Base-by-base conservation (phyloP, 2,888 invertebrate species). In the Dryadula phaetusa region DNA sequence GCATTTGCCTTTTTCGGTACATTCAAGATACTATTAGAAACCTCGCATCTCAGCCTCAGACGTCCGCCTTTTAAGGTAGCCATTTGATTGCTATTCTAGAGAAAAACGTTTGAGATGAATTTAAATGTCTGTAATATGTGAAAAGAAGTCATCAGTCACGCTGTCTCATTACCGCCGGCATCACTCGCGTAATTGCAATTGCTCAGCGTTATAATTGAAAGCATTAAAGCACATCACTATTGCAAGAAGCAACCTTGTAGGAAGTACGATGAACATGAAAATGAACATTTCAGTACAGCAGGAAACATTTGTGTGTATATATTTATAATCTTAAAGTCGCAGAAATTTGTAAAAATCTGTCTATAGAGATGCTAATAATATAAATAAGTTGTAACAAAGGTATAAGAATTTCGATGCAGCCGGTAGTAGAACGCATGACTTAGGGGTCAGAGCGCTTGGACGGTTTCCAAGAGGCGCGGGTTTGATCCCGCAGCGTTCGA, bases 1-100 rank as follows among this genome's bases (percentile, higher is more conserved):
- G 53, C 46, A 37, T 53, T 28, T 32, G 28, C 44, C 12, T 54
- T 62, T 66, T 62, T 54, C 54, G 25, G 47, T 7, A n/a, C 54
- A 40, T 56, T 22, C 47, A 14, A 22, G 6, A 20, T 37, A 25
- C 28, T 54, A 66, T 66, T 56, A 62, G 66, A 62, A 42, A 56
- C 20, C 56, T 62, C n/a, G 22, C 16, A 46, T 25, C 16, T 12
- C 16, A 32, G 28, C 16, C 8, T 8, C n/a, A 14, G 37, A 22
- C 56, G 34, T n/a, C 8, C 18, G 40, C 44, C 32, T 25, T 54
- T 37, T 40, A 56, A 56, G 56, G 56, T 32, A 37, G 12, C 37
- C 54, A 62, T 66, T 56, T 49, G 46, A 62, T 66, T 62, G 40
- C 37, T 32, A 56, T 56, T 47, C 66, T 16, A 40, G 22, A 40